These are phyloP conservation scores for Machimus atricapillus DNA, from an alignment of 2,888 invertebrate species.

Conservation along the genomic window DNA sequence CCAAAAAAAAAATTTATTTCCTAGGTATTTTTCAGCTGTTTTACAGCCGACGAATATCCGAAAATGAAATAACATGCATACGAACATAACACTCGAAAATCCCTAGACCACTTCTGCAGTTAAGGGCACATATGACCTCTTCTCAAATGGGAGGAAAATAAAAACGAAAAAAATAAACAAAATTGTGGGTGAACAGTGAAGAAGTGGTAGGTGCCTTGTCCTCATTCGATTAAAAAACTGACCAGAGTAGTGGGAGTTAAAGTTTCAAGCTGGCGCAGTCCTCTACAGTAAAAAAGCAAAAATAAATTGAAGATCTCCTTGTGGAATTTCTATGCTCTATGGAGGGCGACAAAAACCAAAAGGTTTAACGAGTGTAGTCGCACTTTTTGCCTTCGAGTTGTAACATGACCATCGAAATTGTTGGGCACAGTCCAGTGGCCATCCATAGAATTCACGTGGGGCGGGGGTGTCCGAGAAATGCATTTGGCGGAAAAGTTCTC, in stretches of 20 bases:
- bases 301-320: conserved; percentile 13
- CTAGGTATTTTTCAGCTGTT: neutral
- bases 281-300: neutral
- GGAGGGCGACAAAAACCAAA: neutral
- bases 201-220: neutral
- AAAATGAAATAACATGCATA: neutral
- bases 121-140: neutral
- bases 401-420: neutral
- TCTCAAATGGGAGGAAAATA: neutral
- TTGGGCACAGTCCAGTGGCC: neutral
- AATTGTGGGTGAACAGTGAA: neutral
- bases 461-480: neutral
- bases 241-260: neutral
- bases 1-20: neutral
- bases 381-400: neutral
- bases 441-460: neutral
- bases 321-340: neutral
- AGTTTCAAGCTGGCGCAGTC: neutral
- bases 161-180: neutral
- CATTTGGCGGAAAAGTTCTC: neutral
- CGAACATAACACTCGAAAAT: neutral
- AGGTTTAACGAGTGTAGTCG: conserved; percentile 4
- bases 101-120: neutral
- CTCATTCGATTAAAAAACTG: neutral
- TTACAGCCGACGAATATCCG: neutral